Evolutionary conservation across 1,140 invertebrate genomes (phyloP).

Genomic region (Venturia canescens): DNA sequence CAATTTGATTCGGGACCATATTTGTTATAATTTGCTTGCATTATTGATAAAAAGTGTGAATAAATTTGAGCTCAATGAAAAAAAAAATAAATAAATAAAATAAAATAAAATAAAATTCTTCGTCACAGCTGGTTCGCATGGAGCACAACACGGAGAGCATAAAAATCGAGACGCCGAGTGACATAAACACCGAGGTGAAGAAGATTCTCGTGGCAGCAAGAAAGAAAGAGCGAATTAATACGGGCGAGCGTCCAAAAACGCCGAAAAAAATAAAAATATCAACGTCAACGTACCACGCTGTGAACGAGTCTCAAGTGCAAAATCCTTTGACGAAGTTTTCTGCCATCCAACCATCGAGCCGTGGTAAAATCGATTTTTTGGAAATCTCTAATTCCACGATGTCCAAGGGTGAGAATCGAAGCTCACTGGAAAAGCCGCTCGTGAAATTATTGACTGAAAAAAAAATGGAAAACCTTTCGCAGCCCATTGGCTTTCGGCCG

Average conservation of each 20-base stretch:
- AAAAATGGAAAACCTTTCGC: not conserved
- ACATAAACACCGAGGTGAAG: constrained; percentile 69
- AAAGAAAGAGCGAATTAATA: constrained; percentile 38
- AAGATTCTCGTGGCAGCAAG: constrained; percentile 49
- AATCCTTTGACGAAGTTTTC: constrained; percentile 55
- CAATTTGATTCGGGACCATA: too few species aligned
- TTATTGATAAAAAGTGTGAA: too few species aligned
- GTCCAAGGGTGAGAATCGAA: constrained; percentile 36
- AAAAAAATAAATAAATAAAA: constrained; percentile 27
- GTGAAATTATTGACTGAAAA: constrained; percentile 59
- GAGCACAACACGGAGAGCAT: constrained; percentile 66
- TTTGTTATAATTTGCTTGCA: too few species aligned
- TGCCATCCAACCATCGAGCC: constrained; percentile 26
- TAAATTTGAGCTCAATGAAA: too few species aligned
- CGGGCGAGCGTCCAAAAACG: not conserved
- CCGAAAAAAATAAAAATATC: constrained; percentile 25
- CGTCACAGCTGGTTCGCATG: constrained; percentile 64
- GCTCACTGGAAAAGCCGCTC: constrained; percentile 46
- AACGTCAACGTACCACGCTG: constrained; percentile 6
- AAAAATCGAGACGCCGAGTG: constrained; percentile 64
- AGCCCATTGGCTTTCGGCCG: constrained; percentile 58
- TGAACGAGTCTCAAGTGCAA: constrained; percentile 17
- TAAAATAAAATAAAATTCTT: not conserved
- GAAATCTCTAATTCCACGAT: constrained; percentile 33
- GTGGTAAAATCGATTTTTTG: not conserved